A percentile compares a stretch with the other conserved stretches of the same genome.
Conservation (phyloP, 1,140 invertebrate species). For the Nephila pilipes region DNA sequence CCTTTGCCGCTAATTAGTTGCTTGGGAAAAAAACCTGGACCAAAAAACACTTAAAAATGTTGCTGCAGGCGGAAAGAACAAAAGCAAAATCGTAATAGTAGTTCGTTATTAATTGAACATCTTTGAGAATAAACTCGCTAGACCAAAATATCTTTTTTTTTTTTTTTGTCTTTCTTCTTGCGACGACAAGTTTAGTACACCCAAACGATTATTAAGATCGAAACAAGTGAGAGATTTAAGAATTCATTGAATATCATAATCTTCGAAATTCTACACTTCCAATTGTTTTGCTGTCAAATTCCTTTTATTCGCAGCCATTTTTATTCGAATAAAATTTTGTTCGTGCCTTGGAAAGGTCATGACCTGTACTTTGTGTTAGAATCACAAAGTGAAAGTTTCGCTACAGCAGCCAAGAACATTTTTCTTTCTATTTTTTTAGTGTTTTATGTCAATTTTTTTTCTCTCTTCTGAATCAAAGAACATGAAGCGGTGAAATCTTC, state of each 20-base stretch:
- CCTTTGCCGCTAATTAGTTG: conserved; percentile 47
- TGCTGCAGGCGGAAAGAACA: not conserved
- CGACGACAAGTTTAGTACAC: not conserved
- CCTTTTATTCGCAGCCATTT: not conserved
- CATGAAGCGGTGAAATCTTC: not conserved
- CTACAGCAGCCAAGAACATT: not conserved
- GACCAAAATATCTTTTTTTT: not conserved
- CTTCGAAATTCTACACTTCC: not conserved
- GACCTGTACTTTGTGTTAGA: not conserved
- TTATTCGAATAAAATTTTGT: not conserved
- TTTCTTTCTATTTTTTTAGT: not conserved
- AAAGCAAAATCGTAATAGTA: not conserved
- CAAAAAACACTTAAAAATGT: not conserved
- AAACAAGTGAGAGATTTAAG: not conserved
- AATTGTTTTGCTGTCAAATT: not conserved
- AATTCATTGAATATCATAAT: not conserved
- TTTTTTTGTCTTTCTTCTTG: not conserved
- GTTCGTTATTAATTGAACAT: conserved; percentile 11
- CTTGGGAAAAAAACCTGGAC: not conserved
- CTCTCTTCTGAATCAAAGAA: not conserved
- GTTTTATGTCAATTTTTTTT: not conserved
- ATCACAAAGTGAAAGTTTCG: not conserved
- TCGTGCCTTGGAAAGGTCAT: not conserved
- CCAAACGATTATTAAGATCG: not conserved
- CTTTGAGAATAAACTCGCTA: not conserved